Evolutionary conservation across 2,113 vertebrate genomes (phyloP), one percentile per base, ranked within the genome.

Genomic region (Parus major): DNA sequence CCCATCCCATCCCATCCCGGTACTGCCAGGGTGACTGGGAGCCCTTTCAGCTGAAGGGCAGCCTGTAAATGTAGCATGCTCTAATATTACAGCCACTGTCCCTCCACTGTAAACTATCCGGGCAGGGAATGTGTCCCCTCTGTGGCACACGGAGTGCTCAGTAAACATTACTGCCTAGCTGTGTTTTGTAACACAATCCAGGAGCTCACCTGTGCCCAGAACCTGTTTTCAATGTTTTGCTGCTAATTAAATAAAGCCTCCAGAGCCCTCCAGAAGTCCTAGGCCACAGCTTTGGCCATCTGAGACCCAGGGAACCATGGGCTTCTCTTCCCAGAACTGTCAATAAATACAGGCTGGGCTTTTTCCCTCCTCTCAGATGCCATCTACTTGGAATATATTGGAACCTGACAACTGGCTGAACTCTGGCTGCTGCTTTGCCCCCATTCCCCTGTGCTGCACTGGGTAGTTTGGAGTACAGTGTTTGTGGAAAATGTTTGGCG

Each of bases 171-270:
- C 4, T 61, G 91, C 86, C 68, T 11, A 18, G 66, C 72, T 69
- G 83, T 88, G 86, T 88, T 94, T 69, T 92, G 88, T 88, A 88
- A 92, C 4, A 41, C 5, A 41, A 90, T 22, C 71, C 76, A 70
- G 76, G 83, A 77, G 82, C 89, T 95, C 91, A 86, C 76, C 91
- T 88, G 93, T 4, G 7, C 89, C 86, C 83, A 95, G 91, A 88
- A 53, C 55, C 83, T 73, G 60, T 77, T 92, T 59, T 42, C 68
- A 91, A 29, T 61, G 64, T 61, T 95, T 73, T 81, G 50, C 64
- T 91, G 72, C 65, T 91, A 57, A 90, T 90, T 80, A 83, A 95
- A 69, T 65, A 69, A 83, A 63, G 83, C 68, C 64, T n/a, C n/a
- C n/a, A n/a, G 76, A 81, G 86, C 69, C 69, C 77, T 91, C 56